Base-by-base conservation (phyloP, 2,888 invertebrate genomes). In the Polyploca ridens region DNA sequence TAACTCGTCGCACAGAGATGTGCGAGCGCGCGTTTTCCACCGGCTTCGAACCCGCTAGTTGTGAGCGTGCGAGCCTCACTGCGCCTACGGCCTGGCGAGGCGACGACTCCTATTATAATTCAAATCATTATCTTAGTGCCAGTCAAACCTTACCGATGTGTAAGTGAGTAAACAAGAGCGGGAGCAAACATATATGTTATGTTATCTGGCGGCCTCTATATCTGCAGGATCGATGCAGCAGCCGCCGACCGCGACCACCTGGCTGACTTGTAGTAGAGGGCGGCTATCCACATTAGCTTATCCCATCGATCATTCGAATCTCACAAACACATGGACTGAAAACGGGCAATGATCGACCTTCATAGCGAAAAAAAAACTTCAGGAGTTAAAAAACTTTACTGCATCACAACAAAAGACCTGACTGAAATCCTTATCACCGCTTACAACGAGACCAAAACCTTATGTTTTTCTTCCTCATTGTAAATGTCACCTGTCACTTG, bases 61-160 rank as follows among this genome's bases (percentile, higher is more conserved):
- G 33, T 65, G 68, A 54, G 64, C 69, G 73, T 62, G 68, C 66
- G 67, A 68, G 64, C 58, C 69, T 67, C 63, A 68, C 70, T 68
- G 71, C 68, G 73, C 66, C 41, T 63, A 62, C 60, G 65, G 67
- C 58, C 59, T 67, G 59, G 62, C 63, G 46, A 7, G 13, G 44
- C 62, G 64, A 35, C 61, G 60, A n/a, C 64, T 58, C 71, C 64
- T 64, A 75, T 62, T 77, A 68, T 76, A 73, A 69, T 75, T 76
- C 68, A 68, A 70, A 68, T 70, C 73, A 74, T 78, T 83, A 83
- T 82, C 82, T 76, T 64, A 71, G 71, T 71, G 72, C 19, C 54
- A 10, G 54, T 72, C 64, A 65, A 69, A 69, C 70, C 69, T 73
- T 61, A 11, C 63, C 63, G 65, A 62, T 62, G 62, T 33, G 35